These are phyloP conservation scores for Cataglyphis livida DNA, from an alignment of 2,888 invertebrate genomes.

Conservation along the genomic window DNA sequence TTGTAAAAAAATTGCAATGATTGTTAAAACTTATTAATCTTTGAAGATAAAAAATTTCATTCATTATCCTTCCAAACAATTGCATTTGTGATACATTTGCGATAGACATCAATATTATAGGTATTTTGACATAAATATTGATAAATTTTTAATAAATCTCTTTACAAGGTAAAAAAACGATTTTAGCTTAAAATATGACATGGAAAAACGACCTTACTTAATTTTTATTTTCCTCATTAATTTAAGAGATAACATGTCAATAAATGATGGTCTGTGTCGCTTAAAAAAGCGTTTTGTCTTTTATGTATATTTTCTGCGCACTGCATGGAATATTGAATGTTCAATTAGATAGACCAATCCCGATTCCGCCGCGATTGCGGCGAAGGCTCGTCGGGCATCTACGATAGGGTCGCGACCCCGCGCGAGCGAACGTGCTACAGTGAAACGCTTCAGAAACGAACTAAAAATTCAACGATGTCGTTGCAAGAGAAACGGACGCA, in stretches of 20 bases:
- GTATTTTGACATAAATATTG: not conserved
- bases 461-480: constrained; percentile 64
- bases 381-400: not conserved
- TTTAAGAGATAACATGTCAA: not conserved
- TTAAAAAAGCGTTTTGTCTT: not conserved
- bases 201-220: not conserved
- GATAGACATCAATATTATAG: not conserved
- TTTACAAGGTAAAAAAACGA: not conserved
- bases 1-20: not conserved
- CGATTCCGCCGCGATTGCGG: constrained; percentile 3
- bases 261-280: not conserved
- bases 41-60: not conserved
- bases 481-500: constrained; percentile 46
- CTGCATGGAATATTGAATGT: constrained; percentile 47
- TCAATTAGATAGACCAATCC: constrained; percentile 57
- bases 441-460: constrained; percentile 41
- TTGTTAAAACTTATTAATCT: not conserved
- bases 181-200: not conserved
- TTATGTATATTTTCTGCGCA: not conserved
- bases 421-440: constrained; percentile 32
- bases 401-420: constrained; percentile 1
- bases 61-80: not conserved
- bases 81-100: not conserved
- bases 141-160: not conserved
- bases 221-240: not conserved